phyloP scores from a whole-genome alignment of 2,888 invertebrate genomes.

The Hybos culiciformis region DNA sequence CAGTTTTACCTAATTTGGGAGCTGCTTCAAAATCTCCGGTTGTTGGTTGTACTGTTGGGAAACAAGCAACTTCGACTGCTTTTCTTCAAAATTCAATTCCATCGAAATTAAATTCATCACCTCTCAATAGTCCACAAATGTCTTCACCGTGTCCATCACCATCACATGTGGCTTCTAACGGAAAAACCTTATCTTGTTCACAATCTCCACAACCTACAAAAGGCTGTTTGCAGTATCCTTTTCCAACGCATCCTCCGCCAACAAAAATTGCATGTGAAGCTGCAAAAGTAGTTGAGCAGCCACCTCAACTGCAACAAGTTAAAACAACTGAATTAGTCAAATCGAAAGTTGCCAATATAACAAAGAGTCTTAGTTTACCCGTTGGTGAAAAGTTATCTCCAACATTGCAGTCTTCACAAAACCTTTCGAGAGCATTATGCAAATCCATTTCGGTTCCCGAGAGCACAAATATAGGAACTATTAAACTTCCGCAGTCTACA shows the following conservation, averaged over 20 bases:
- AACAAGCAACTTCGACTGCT: slow-evolving; percentile 8
- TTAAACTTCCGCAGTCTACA: slow-evolving; percentile 15
- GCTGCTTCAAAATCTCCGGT: slow-evolving; percentile 28
- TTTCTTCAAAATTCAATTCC: slow-evolving; percentile 21
- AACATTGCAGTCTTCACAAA: slow-evolving; percentile 6
- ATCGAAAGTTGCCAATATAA: slow-evolving; percentile 25
- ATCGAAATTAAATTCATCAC: slow-evolving; percentile 32
- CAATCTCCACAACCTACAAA: slow-evolving; percentile 24
- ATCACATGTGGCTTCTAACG: slow-evolving; percentile 20
- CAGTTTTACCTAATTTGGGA: slow-evolving; percentile 31
- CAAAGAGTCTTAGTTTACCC: slow-evolving; percentile 33
- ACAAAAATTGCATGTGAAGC: slow-evolving; percentile 34
- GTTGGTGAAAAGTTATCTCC: slow-evolving; percentile 15
- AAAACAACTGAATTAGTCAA: slow-evolving; percentile 17
- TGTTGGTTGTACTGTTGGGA: slow-evolving; percentile 17
- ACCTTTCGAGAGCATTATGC: slow-evolving; percentile 19
- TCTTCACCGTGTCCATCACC: slow-evolving; percentile 35
- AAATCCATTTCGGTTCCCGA: slow-evolving; percentile 34
- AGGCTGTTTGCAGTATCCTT: slow-evolving; percentile 58
- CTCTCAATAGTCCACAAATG: slow-evolving; percentile 36
- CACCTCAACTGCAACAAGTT: slow-evolving; percentile 22
- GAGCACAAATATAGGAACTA: slow-evolving; percentile 33
- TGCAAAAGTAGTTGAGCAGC: slow-evolving; percentile 21
- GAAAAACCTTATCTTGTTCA: background rate
- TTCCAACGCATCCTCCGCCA: slow-evolving; percentile 59